Evolutionary conservation across 2,113 vertebrate species (phyloP), one percentile per base, ranked within the genome.

Genomic region (Sander vitreus): DNA sequence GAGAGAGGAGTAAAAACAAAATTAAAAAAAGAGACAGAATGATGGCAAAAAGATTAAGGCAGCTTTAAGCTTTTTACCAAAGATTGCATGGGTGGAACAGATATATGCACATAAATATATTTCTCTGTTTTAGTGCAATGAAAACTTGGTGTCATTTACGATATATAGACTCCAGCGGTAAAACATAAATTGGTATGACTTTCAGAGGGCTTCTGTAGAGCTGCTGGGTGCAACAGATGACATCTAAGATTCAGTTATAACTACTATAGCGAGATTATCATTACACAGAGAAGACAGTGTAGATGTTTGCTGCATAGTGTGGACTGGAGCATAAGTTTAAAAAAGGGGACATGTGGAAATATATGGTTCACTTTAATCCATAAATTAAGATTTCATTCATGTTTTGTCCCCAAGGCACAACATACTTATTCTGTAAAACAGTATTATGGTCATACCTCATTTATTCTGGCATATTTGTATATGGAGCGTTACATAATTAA

Each of bases 251-350:
- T 80, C 57, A 83, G 36, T 39, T 72, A n/a, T 27, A 55, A 67
- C 45, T 47, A 54, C 67, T 64, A 45, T 8, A 16, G 18, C 23
- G 53, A 76, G 54, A 66, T 80, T 19, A 73, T 65, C 25, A 59
- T 54, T 27, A 50, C 78, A 53, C 63, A 65, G 33, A 62, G 57
- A 74, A 57, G 33, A 59, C 13, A 30, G 39, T 67, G 65, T 19
- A 58, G 65, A 79, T 69, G 8, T 73, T 51, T 71, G 36, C 55
- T 80, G 50, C 62, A 70, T 21, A 39, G 39, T 19, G 83, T 72
- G 76, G 85, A 85, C 33, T 88, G 66, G 65, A 83, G 85, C 86
- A 36, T 71, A 81, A 81, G 77, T 21, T 80, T 66, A 72, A 86
- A 73, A 39, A 88, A 63, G 45, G 54, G 5, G 55, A 45, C 25